A percentile compares a stretch with the other conserved stretches of the same genome.
These are phyloP conservation scores for Hiodon tergisus DNA, from an alignment of 2,113 vertebrate genomes.

Conservation along the genomic window DNA sequence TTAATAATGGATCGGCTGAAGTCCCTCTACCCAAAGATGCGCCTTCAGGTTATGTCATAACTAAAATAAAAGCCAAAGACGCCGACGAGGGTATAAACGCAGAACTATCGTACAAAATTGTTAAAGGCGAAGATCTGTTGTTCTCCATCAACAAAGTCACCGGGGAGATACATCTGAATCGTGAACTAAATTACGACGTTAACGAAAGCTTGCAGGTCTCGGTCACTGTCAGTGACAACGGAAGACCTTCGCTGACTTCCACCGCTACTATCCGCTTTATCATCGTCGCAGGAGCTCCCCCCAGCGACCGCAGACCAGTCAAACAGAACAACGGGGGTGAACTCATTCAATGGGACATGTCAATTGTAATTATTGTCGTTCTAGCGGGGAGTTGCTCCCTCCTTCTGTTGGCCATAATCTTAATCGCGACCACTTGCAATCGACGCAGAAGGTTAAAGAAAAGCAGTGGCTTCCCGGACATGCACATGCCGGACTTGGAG, in stretches of 20 bases:
- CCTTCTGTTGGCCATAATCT: constrained; percentile 84
- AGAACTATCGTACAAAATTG: constrained; percentile 77
- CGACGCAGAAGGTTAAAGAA: constrained; percentile 72
- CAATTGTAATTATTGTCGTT: constrained; percentile 83
- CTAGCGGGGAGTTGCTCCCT: constrained; percentile 88
- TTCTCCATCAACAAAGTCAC: constrained; percentile 78
- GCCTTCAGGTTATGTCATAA: constrained; percentile 72
- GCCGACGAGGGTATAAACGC: constrained; percentile 82
- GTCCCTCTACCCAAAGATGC: constrained; percentile 79
- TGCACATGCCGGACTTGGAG: constrained; percentile 65
- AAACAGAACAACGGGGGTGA: constrained; percentile 54
- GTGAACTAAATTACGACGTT: constrained; percentile 75
- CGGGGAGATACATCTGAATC: constrained; percentile 76
- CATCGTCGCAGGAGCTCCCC: constrained; percentile 66
- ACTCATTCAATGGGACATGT: constrained; percentile 79
- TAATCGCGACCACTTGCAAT: constrained; percentile 88
- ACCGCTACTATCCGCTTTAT: constrained; percentile 76
- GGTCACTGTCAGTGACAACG: constrained; percentile 75
- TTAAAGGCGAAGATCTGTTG: constrained; percentile 68
- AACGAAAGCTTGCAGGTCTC: constrained; percentile 71
- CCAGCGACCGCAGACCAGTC: constrained; percentile 61
- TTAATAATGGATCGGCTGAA: constrained; percentile 80
- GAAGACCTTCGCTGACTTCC: constrained; percentile 74
- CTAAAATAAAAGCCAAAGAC: constrained; percentile 81
- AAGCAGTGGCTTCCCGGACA: constrained; percentile 47